Evolutionary conservation across 2,113 vertebrate genomes (phyloP).

Genomic region (Myxocyprinus asiaticus): DNA sequence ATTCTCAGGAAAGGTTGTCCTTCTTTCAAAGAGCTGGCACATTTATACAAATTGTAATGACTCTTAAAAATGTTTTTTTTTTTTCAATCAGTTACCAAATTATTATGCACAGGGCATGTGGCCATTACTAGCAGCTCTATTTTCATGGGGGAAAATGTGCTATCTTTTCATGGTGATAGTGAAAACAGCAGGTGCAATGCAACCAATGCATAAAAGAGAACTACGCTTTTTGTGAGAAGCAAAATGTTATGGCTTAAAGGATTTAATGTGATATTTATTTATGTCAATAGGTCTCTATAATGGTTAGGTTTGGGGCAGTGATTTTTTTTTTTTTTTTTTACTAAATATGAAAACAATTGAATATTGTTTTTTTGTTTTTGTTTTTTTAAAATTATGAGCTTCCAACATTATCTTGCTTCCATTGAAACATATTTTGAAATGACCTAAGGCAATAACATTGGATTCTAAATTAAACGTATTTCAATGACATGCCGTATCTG

Average conservation of each 20-base stretch:
- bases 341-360: too few species aligned
- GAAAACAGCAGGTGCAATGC: not conserved
- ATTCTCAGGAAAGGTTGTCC: not conserved
- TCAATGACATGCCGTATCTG: not conserved
- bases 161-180: not conserved
- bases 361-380: too few species aligned
- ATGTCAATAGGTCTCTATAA: too few species aligned
- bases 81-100: not conserved
- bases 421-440: not conserved
- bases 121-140: conserved; percentile 13
- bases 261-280: too few species aligned
- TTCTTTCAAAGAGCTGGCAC: not conserved
- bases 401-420: not conserved
- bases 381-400: not conserved
- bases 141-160: not conserved
- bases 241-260: too few species aligned
- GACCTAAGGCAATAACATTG: not conserved
- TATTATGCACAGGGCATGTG: not conserved
- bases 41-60: not conserved
- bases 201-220: not conserved
- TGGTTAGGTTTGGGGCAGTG: too few species aligned
- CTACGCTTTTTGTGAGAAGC: too few species aligned
- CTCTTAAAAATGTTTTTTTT: not conserved
- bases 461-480: not conserved
- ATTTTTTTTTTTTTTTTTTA: too few species aligned